Percentiles rank a stretch among this genome's conserved stretches.
Conservation (phyloP, 2,888 invertebrate species). For the Latheticus oryzae region DNA sequence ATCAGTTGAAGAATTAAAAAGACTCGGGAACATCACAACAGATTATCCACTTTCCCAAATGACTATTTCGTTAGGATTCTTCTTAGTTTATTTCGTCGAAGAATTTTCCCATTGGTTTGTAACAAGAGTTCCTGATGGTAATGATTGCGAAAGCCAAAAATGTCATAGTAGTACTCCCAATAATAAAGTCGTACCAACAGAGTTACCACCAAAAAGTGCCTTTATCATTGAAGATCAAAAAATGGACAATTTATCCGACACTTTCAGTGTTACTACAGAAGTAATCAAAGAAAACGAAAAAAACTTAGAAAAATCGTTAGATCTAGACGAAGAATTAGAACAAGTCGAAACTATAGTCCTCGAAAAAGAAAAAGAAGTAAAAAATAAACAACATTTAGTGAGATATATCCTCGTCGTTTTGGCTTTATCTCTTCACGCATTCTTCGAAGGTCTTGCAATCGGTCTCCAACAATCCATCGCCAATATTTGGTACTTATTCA, state of each 20-base stretch:
- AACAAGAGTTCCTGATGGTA: constrained; percentile 53
- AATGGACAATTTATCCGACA: constrained; percentile 12
- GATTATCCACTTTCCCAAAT: constrained; percentile 67
- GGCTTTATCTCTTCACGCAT: constrained; percentile 69
- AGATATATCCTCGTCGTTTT: constrained; percentile 65
- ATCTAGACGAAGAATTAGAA: constrained; percentile 42
- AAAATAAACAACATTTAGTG: constrained; percentile 60
- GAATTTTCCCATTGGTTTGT: constrained; percentile 65
- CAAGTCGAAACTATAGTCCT: constrained; percentile 51
- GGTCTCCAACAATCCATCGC: constrained; percentile 65
- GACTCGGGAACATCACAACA: constrained; percentile 52
- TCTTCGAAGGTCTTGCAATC: constrained; percentile 70
- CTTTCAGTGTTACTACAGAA: constrained; percentile 46
- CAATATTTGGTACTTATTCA: constrained; percentile 68
- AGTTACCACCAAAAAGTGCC: too few species aligned
- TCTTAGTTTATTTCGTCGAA: constrained; percentile 69
- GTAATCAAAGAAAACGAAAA: constrained; percentile 50
- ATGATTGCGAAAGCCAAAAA: constrained; percentile 35
- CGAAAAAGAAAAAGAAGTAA: constrained; percentile 51
- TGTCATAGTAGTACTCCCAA: constrained; percentile 35
- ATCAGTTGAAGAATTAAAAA: constrained; percentile 61
- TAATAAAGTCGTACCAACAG: constrained; percentile 50
- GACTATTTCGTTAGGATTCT: constrained; percentile 68
- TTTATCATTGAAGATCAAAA: constrained; percentile 36
- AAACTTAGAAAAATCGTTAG: constrained; percentile 38